Conservation (phyloP, 2,888 invertebrate species). For the Schizotus pectinicornis region DNA sequence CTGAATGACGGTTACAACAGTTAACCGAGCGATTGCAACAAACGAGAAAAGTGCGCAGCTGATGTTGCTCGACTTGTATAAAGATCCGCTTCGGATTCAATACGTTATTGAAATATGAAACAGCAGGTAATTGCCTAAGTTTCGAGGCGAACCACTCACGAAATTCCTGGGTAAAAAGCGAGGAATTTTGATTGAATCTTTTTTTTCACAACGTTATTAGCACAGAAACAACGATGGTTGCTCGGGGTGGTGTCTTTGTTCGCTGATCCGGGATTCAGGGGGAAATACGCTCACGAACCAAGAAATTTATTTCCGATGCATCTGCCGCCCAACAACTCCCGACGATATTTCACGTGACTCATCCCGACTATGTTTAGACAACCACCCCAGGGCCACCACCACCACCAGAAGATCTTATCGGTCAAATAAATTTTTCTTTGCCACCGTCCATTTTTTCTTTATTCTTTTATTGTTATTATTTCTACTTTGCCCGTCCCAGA, state of each 20-base stretch:
- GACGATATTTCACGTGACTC: conserved; percentile 20
- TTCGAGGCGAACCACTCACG: no score
- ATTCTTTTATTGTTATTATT: no score
- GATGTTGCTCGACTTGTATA: neutral
- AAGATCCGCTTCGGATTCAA: neutral
- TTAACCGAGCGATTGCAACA: conserved; percentile 15
- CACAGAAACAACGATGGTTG: neutral
- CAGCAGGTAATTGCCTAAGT: no score
- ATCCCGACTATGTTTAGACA: conserved; percentile 23
- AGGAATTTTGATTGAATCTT: conserved; percentile 17
- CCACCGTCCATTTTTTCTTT: no score
- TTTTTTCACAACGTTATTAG: neutral
- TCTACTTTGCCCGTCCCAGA: no score
- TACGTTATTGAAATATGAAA: no score
- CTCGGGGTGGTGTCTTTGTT: conserved; percentile 5
- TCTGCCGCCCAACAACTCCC: conserved; percentile 14
- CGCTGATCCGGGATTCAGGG: conserved; percentile 16
- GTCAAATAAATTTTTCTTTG: conserved; percentile 6
- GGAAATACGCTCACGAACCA: neutral
- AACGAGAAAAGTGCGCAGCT: conserved; percentile 14
- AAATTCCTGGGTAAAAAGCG: no score
- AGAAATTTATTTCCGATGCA: conserved; percentile 15
- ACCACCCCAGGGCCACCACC: conserved; percentile 16
- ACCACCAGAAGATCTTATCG: neutral
- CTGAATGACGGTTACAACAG: conserved; percentile 13